Percentiles rank a stretch among this genome's conserved stretches.
Conservation (phyloP, 2,888 invertebrate species). For the Pyrgus malvae region DNA sequence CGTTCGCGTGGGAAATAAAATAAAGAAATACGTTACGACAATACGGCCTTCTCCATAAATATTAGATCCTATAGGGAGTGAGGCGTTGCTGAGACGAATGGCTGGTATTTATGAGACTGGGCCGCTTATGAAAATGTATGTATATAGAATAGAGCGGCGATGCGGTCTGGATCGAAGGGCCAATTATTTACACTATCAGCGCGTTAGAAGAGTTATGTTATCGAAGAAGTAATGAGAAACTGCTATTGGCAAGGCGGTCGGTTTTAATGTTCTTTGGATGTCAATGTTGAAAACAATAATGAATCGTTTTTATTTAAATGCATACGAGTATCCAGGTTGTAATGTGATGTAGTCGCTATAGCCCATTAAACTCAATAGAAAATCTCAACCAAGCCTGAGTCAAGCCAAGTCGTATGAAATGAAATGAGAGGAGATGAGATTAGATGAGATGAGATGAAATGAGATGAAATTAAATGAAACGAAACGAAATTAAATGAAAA, state of each 20-base stretch:
- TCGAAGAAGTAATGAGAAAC: slow-evolving; percentile 18
- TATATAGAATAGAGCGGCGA: slow-evolving; percentile 21
- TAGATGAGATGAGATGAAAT: too few species aligned
- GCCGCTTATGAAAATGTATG: slow-evolving; percentile 54
- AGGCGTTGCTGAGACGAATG: slow-evolving; percentile 39
- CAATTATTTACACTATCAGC: slow-evolving; percentile 34
- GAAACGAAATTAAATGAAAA: too few species aligned
- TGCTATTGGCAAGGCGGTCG: slow-evolving; percentile 4
- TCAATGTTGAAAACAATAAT: too few species aligned
- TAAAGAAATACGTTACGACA: slow-evolving; percentile 29
- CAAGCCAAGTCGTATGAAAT: too few species aligned
- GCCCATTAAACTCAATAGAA: too few species aligned
- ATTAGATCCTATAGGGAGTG: slow-evolving; percentile 54
- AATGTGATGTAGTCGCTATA: too few species aligned
- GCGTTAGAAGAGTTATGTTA: slow-evolving; percentile 19
- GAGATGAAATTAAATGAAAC: too few species aligned
- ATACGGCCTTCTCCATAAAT: slow-evolving; percentile 50
- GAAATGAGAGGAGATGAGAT: too few species aligned
- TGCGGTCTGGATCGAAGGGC: slow-evolving; percentile 36
- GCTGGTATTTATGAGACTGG: slow-evolving; percentile 31
- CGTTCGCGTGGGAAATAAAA: slow-evolving; percentile 24
- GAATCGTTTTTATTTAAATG: too few species aligned
- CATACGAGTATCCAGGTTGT: too few species aligned
- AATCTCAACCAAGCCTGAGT: too few species aligned
- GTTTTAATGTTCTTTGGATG: too few species aligned